Base-by-base conservation (phyloP, 2,113 vertebrate genomes). In the Microcebus jonahi region DNA sequence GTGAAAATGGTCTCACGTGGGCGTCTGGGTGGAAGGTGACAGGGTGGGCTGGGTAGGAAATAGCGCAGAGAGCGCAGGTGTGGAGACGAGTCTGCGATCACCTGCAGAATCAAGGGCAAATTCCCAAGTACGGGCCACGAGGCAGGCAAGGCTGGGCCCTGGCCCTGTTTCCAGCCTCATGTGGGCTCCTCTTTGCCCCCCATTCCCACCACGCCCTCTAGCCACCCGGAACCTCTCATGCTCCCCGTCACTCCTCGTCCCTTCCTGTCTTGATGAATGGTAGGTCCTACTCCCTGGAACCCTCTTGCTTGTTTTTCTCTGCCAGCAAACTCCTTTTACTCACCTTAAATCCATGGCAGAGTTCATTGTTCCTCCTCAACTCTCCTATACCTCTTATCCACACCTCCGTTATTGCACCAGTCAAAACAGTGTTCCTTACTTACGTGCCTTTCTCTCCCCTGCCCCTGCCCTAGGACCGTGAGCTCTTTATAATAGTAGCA, bases 141-240 rank as follows among this genome's bases (percentile, higher is more conserved):
- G 48, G 29, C 67, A 23, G 76, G 23, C 29, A 1, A 17, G 21
- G 36, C 15, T 14, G 18, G 14, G 11, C 18, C 25, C 34, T 55
- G 70, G 14, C 23, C 68, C 55, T 8, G 65, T 34, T 23, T n/a
- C 65, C 53, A 55, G 48, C 39, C 29, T 34, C 31, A 1, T 8
- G 90, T 9, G 25, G 55, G 48, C 61, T 55, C 10, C n/a, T 55
- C 12, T n/a, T 8, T 31, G 2, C 3, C 21, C 10, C 59, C 39
- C 8, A 14, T 18, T 31, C 68, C 36, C 11, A 0, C 8, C 17
- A 25, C 23, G 27, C 25, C 61, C 39, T 85, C 48, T 11, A 2
- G 39, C 34, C 63, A 27, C 10, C 0, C 1, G 34, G 89, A 13
- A 31, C 23, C 14, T 59, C 59, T 15, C 39, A 0, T 0, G 7